Conservation (phyloP, 2,797 vertebrate genomes). For the Lateolabrax maculatus region DNA sequence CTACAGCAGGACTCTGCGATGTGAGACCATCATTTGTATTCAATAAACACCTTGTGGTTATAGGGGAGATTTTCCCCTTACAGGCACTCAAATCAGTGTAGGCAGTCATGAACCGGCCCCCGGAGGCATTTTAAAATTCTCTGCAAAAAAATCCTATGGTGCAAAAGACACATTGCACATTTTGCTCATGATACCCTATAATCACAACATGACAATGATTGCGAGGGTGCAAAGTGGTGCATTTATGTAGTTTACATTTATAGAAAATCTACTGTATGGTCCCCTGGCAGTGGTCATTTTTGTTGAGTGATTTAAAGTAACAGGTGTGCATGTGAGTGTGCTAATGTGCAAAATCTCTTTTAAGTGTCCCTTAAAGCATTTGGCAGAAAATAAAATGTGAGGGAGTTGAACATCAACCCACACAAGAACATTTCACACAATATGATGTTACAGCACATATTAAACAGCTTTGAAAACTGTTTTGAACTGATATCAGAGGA, state of each 20-base stretch:
- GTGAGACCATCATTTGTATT: constrained; percentile 81
- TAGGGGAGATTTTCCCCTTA: constrained; percentile 77
- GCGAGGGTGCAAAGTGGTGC: constrained; percentile 3
- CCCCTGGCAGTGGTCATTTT: not conserved
- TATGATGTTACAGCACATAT: constrained; percentile 44
- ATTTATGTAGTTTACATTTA: not conserved
- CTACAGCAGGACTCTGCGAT: constrained; percentile 64
- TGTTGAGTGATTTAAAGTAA: constrained; percentile 24
- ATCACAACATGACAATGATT: constrained; percentile 22
- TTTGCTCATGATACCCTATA: constrained; percentile 26
- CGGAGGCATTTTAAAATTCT: constrained; percentile 69
- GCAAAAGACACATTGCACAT: constrained; percentile 37
- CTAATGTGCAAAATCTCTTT: constrained; percentile 20
- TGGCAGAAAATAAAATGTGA: constrained; percentile 43
- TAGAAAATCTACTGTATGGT: not conserved
- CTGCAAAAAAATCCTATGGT: constrained; percentile 31
- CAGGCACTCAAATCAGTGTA: constrained; percentile 80
- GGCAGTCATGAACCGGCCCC: constrained; percentile 77
- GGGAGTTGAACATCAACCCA: constrained; percentile 49
- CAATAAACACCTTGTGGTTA: constrained; percentile 81
- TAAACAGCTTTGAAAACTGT: constrained; percentile 45
- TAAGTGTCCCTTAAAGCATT: constrained; percentile 44
- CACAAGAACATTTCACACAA: constrained; percentile 46
- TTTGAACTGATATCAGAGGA: constrained; percentile 36
- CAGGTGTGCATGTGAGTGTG: constrained; percentile 22